A percentile compares a stretch with the other conserved stretches of the same genome.
Evolutionary conservation across 2,797 vertebrate species (phyloP).

Genomic region (Gila robusta): DNA sequence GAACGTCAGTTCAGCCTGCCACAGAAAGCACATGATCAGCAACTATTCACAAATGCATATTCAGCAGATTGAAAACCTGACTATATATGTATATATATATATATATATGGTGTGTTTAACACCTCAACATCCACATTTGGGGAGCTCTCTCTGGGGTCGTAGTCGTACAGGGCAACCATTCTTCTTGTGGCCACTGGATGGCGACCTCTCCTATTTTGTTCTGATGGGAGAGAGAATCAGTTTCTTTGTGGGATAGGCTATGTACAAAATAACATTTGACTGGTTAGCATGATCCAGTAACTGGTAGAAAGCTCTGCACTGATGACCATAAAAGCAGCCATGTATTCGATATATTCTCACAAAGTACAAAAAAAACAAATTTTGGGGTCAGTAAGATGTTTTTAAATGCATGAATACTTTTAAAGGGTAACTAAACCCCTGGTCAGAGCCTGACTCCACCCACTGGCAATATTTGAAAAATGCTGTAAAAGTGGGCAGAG

Average conservation of each 20-base stretch:
- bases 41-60: background rate
- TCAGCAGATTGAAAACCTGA: slow-evolving; percentile 27
- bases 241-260: background rate
- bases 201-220: slow-evolving; percentile 84
- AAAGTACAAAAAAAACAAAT: background rate
- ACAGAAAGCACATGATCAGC: slow-evolving; percentile 47
- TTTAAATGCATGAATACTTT: background rate
- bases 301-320: background rate
- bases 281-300: background rate
- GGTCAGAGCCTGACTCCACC: too few species aligned
- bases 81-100: background rate
- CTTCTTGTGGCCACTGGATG: slow-evolving; percentile 84
- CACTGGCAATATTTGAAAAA: too few species aligned
- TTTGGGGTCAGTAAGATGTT: background rate
- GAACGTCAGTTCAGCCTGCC: slow-evolving; percentile 93
- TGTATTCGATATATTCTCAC: background rate
- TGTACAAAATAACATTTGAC: background rate
- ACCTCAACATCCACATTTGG: slow-evolving; percentile 98
- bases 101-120: background rate
- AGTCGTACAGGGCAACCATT: slow-evolving; percentile 97
- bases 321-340: background rate
- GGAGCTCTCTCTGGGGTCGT: slow-evolving; percentile 95
- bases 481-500: too few species aligned
- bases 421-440: too few species aligned
- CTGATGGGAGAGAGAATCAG: slow-evolving; percentile 71